Conservation (phyloP, 2,888 invertebrate species). For the Drosophila putrida region DNA sequence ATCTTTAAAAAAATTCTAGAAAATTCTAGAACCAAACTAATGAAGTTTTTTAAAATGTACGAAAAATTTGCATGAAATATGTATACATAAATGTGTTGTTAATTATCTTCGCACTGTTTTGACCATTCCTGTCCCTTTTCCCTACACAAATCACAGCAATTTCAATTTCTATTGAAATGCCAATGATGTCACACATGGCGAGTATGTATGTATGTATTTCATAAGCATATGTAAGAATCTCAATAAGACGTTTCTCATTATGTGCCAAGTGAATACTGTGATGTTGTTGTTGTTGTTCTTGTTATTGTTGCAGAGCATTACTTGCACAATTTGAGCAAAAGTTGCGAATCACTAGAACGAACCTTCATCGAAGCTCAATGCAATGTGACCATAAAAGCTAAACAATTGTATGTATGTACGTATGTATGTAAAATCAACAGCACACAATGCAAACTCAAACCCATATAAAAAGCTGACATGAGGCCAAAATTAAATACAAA, state of each 20-base stretch:
- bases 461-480: constrained; percentile 67
- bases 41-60: too few relatives aligned
- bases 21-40: too few relatives aligned
- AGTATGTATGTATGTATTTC: constrained; percentile 61
- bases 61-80: too few relatives aligned
- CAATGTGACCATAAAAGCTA: constrained; percentile 66
- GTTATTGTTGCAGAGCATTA: constrained; percentile 44
- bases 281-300: constrained; percentile 17
- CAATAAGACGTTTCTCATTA: constrained; percentile 25
- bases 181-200: constrained; percentile 63
- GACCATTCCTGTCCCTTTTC: background rate
- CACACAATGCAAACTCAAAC: constrained; percentile 50
- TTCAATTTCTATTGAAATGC: constrained; percentile 2
- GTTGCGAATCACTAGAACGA: constrained; percentile 56
- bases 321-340: constrained; percentile 55
- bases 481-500: constrained; percentile 61
- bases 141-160: background rate
- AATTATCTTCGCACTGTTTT: background rate
- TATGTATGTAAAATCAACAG: constrained; percentile 13
- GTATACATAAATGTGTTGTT: too few relatives aligned
- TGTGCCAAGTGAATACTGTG: constrained; percentile 1
- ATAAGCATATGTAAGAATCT: constrained; percentile 42
- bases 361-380: constrained; percentile 58
- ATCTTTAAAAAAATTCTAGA: too few relatives aligned
- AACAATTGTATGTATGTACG: constrained; percentile 30